Conservation (phyloP, 2,797 vertebrate species). For the Siniperca obscura region DNA sequence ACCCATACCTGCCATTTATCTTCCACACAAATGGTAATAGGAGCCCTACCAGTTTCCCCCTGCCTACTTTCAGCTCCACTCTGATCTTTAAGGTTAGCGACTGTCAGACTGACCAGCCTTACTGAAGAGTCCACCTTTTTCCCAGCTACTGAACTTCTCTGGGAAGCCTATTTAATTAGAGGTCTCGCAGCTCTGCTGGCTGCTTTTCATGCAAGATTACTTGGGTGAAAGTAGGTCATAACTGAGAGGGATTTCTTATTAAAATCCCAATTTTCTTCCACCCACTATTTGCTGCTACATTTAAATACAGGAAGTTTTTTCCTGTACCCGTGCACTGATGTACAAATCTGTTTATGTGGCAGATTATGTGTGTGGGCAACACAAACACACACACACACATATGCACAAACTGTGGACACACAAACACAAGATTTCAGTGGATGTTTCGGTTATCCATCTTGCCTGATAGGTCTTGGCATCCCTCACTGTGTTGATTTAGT, state of each 20-base stretch:
- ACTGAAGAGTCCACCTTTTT: slow-evolving; percentile 45
- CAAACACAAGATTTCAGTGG: slow-evolving; percentile 47
- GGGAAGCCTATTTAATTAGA: slow-evolving; percentile 69
- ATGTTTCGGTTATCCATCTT: slow-evolving; percentile 70
- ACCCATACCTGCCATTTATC: slow-evolving; percentile 49
- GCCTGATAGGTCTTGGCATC: slow-evolving; percentile 67
- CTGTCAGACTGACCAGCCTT: slow-evolving; percentile 55
- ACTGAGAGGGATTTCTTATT: slow-evolving; percentile 67
- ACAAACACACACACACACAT: slow-evolving; percentile 26
- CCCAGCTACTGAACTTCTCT: slow-evolving; percentile 51
- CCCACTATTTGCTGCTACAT: slow-evolving; percentile 72
- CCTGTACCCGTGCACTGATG: slow-evolving; percentile 63
- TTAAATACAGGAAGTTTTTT: slow-evolving; percentile 59
- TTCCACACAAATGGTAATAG: slow-evolving; percentile 34
- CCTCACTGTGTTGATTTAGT: slow-evolving; percentile 75
- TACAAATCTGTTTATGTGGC: slow-evolving; percentile 62
- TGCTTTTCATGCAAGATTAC: slow-evolving; percentile 74
- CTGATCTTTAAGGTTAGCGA: slow-evolving; percentile 56
- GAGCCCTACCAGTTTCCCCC: slow-evolving; percentile 23
- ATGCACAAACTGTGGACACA: slow-evolving; percentile 44
- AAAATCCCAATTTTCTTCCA: slow-evolving; percentile 69
- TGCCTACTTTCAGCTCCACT: slow-evolving; percentile 32
- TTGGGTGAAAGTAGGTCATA: slow-evolving; percentile 78
- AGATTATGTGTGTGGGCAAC: slow-evolving; percentile 58
- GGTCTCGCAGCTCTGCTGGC: slow-evolving; percentile 62